A percentile compares a stretch with the other conserved stretches of the same genome.
Conservation (phyloP, 1,140 invertebrate species). For the Hesperophylax magnus region DNA sequence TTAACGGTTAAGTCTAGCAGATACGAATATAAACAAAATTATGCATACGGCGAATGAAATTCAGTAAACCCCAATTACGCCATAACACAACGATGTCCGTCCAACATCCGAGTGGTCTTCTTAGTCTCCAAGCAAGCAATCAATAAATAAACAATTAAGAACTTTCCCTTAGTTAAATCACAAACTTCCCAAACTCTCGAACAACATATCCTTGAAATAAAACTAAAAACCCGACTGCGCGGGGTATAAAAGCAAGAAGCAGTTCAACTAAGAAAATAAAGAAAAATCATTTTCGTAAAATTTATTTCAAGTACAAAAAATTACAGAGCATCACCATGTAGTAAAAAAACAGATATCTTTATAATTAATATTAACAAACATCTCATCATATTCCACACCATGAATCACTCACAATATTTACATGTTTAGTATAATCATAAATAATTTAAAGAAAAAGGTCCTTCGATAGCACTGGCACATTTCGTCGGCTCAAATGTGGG, state of each 20-base stretch:
- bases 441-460: slow-evolving; percentile 39
- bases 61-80: not conserved
- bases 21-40: no score
- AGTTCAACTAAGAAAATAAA: not conserved
- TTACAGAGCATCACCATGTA: not conserved
- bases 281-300: not conserved
- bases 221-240: not conserved
- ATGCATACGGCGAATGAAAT: not conserved
- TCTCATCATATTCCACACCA: slow-evolving; percentile 7
- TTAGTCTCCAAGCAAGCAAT: not conserved
- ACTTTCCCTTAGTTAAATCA: slow-evolving; percentile 36
- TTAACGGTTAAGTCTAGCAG: no score
- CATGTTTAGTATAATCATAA: slow-evolving; percentile 38
- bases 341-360: not conserved
- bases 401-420: slow-evolving; percentile 34
- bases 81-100: no score
- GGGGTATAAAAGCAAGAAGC: no score
- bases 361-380: slow-evolving; percentile 31
- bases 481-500: slow-evolving; percentile 17
- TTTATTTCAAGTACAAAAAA: slow-evolving; percentile 22
- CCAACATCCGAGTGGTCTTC: no score
- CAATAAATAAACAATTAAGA: slow-evolving; percentile 35
- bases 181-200: slow-evolving; percentile 1
- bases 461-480: slow-evolving; percentile 40
- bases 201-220: not conserved